A percentile compares a stretch with the other conserved stretches of the same genome.
phyloP scores from a whole-genome alignment of 2,888 invertebrate genomes.

The Lottia scabra region DNA sequence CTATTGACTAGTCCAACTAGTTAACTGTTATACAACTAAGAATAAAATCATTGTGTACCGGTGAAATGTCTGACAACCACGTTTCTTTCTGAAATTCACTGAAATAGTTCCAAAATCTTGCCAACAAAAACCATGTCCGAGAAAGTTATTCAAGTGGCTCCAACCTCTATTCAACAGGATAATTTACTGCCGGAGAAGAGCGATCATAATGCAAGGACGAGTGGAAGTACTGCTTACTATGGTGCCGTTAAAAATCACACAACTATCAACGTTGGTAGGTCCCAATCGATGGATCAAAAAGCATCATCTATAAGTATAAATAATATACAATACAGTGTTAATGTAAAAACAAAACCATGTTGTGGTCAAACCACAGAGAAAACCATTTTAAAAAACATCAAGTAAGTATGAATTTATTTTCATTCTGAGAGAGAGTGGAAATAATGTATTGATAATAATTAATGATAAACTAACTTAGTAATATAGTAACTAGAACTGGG shows the following conservation, averaged over 20 bases:
- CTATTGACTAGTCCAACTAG: too few species aligned
- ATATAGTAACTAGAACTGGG: too few species aligned
- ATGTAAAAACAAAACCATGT: slow-evolving; percentile 49
- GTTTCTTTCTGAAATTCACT: too few species aligned
- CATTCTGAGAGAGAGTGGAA: too few species aligned
- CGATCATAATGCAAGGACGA: not conserved
- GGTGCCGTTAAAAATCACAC: slow-evolving; percentile 1
- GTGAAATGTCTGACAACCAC: too few species aligned
- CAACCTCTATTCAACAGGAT: not conserved
- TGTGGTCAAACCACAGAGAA: slow-evolving; percentile 46
- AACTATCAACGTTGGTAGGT: not conserved
- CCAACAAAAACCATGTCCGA: too few species aligned
- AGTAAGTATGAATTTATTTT: slow-evolving; percentile 44
- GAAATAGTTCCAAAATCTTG: too few species aligned
- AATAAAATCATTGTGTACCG: too few species aligned
- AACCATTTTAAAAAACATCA: slow-evolving; percentile 55
- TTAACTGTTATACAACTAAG: too few species aligned
- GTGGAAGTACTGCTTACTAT: not conserved
- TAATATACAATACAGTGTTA: slow-evolving; percentile 54
- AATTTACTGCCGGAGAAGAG: not conserved
- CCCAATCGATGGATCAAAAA: not conserved
- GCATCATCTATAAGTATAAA: slow-evolving; percentile 34
- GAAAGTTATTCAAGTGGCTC: too few species aligned
- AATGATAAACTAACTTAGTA: too few species aligned
- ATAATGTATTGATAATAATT: too few species aligned